Evolutionary conservation across 2,113 vertebrate species (phyloP).

Genomic region (Chelonoidis abingdonii): DNA sequence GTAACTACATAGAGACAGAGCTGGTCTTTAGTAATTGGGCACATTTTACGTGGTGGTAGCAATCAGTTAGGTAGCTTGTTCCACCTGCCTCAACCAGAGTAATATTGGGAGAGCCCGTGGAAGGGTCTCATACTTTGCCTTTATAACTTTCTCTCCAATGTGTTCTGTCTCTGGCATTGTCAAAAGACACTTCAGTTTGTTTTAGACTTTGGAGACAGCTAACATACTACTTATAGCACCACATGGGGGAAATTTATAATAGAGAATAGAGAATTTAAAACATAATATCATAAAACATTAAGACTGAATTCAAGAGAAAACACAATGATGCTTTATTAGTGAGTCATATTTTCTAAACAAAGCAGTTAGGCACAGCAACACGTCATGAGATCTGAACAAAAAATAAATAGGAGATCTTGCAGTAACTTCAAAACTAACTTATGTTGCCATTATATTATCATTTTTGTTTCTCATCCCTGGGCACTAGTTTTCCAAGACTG

Average conservation of each 20-base stretch:
- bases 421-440: background rate
- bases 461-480: background rate
- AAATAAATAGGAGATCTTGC: background rate
- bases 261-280: background rate
- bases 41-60: background rate
- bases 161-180: background rate
- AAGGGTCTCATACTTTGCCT: background rate
- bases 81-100: background rate
- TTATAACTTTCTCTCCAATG: background rate
- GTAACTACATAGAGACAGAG: background rate
- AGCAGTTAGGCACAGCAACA: background rate
- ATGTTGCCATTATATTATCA: background rate
- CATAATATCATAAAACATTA: background rate
- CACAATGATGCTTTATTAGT: background rate
- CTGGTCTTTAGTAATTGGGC: background rate
- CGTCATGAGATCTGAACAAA: rapidly evolving
- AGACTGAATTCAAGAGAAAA: background rate
- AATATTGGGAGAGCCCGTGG: background rate
- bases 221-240: background rate
- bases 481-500: background rate
- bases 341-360: background rate
- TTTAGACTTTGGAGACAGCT: background rate
- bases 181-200: background rate
- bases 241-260: background rate
- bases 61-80: constrained; percentile 9